Evolutionary conservation across 2,113 vertebrate species (phyloP).

Genomic region (Upupa epops): DNA sequence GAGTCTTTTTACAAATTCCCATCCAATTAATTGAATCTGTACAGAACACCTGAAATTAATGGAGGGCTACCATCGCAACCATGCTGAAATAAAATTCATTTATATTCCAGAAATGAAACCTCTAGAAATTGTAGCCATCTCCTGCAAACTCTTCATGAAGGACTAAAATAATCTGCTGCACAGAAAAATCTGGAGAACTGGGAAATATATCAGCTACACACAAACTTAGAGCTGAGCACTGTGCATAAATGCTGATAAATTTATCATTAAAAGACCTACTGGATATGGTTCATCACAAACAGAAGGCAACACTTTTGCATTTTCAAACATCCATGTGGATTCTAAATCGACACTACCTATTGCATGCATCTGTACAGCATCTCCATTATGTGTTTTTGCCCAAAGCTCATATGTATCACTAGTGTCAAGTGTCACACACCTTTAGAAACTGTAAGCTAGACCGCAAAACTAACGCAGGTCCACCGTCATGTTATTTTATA

Average conservation of each 20-base stretch:
- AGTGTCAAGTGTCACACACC: neutral
- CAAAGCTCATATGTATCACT: neutral
- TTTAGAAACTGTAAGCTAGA: neutral
- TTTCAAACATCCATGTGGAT: neutral
- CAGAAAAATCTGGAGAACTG: neutral
- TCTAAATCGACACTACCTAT: neutral
- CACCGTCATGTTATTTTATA: neutral
- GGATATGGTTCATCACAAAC: neutral
- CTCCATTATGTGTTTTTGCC: neutral
- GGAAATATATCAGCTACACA: neutral
- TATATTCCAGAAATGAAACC: neutral
- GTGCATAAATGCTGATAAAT: neutral
- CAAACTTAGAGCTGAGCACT: neutral
- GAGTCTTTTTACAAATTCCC: neutral
- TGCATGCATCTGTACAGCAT: rapidly evolving
- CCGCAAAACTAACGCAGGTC: neutral
- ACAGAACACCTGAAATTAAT: neutral
- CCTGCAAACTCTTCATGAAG: neutral
- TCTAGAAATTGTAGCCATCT: neutral
- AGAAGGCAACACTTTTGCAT: neutral
- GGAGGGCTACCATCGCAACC: neutral
- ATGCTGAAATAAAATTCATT: neutral
- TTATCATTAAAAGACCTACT: neutral
- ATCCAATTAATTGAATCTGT: neutral
- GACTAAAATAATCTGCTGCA: neutral